Percentiles rank a stretch among this genome's conserved stretches.
Evolutionary conservation across 2,113 vertebrate species (phyloP).

Genomic region (Salvelinus namaycush): DNA sequence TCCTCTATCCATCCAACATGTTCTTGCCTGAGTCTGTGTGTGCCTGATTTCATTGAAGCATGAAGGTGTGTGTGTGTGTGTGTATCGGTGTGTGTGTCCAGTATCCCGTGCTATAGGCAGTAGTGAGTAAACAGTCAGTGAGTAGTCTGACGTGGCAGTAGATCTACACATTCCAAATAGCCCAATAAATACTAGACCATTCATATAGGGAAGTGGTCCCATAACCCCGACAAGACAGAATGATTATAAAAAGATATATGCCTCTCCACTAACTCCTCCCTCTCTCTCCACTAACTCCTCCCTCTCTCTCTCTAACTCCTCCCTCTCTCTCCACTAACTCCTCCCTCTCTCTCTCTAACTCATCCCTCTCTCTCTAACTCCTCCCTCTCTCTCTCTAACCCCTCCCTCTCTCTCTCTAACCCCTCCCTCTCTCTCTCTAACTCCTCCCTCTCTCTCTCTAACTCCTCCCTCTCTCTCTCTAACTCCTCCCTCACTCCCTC

Average conservation of each 20-base stretch:
- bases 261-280: too few species aligned
- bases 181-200: slow-evolving; percentile 47
- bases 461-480: not conserved
- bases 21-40: not conserved
- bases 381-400: too few species aligned
- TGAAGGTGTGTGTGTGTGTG: not conserved
- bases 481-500: not conserved
- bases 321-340: too few species aligned
- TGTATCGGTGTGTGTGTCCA: not conserved
- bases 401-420: too few species aligned
- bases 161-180: slow-evolving; percentile 36
- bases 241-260: slow-evolving; percentile 57
- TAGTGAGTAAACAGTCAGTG: not conserved
- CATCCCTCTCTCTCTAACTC: too few species aligned
- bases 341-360: too few species aligned
- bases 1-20: not conserved
- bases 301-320: too few species aligned
- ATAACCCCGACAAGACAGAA: slow-evolving; percentile 24
- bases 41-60: not conserved
- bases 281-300: too few species aligned
- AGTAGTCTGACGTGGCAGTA: not conserved
- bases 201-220: slow-evolving; percentile 36
- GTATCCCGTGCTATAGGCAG: not conserved
- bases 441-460: not conserved
- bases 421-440: not conserved